Conservation (phyloP, 1,140 invertebrate genomes). For the Anoplolepis gracilipes region DNA sequence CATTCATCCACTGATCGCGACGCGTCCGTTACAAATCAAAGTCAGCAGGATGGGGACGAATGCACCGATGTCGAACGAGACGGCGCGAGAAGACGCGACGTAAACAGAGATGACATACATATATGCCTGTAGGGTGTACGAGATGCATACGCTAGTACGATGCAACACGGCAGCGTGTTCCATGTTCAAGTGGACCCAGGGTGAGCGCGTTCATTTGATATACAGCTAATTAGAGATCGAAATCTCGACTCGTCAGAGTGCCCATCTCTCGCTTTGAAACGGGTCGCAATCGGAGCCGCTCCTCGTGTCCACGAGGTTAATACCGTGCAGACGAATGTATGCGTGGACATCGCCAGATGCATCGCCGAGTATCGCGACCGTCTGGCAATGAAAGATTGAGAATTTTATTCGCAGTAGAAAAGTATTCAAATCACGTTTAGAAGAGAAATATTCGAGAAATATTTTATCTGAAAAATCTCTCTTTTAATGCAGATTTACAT, state of each 20-base stretch:
- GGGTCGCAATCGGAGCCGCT: background rate
- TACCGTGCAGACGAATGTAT: background rate
- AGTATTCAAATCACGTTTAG: background rate
- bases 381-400: background rate
- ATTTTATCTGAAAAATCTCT: background rate
- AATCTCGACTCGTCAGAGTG: conserved; percentile 77
- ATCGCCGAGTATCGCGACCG: background rate
- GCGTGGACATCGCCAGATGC: background rate
- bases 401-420: background rate
- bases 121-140: too few relatives aligned
- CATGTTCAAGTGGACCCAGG: conserved; percentile 38
- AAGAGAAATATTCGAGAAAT: background rate
- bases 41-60: conserved; percentile 54
- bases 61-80: conserved; percentile 29
- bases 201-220: conserved; percentile 77
- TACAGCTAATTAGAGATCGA: conserved; percentile 85
- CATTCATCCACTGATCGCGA: conserved; percentile 66
- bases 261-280: conserved; percentile 34
- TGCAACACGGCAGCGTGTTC: conserved; percentile 13
- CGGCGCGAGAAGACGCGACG: conserved; percentile 42
- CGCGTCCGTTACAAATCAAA: conserved; percentile 73
- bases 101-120: conserved; percentile 28
- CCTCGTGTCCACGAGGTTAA: background rate
- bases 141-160: background rate
- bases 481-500: background rate